Evolutionary conservation across 2,113 vertebrate genomes (phyloP).

Genomic region (Mandrillus leucophaeus): DNA sequence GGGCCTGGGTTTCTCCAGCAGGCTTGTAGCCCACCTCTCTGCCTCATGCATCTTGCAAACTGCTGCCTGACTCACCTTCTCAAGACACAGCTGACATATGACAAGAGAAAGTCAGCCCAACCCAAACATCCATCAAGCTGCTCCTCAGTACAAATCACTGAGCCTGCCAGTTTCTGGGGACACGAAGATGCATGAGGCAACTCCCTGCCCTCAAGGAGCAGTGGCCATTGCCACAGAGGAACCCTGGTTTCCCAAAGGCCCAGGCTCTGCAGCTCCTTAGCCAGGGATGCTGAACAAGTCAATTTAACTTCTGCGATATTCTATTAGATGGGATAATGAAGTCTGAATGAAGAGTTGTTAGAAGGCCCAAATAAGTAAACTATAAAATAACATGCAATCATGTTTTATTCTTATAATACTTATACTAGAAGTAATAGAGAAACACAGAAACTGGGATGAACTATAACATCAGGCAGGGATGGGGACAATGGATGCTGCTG

Average conservation of each 20-base stretch:
- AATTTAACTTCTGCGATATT: neutral
- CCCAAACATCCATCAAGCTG: neutral
- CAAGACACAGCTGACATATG: neutral
- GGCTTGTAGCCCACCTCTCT: neutral
- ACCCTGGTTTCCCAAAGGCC: neutral
- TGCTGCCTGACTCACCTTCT: neutral
- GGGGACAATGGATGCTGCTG: neutral
- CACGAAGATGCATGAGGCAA: neutral
- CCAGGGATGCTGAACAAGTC: neutral
- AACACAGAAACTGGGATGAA: neutral
- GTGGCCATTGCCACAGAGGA: neutral
- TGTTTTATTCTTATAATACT: neutral
- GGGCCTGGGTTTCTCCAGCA: neutral
- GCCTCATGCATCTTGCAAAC: neutral
- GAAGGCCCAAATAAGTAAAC: neutral
- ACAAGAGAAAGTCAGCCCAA: neutral
- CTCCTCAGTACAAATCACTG: neutral
- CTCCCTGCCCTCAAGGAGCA: neutral
- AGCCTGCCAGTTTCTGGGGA: neutral
- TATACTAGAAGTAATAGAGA: neutral
- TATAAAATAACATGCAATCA: neutral
- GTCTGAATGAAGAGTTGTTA: neutral
- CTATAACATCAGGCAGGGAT: neutral
- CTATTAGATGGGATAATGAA: neutral
- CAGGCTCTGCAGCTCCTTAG: neutral